Percentiles rank a stretch among this genome's conserved stretches.
phyloP scores from a whole-genome alignment of 2,797 vertebrate genomes.

The Caiman crocodilus region DNA sequence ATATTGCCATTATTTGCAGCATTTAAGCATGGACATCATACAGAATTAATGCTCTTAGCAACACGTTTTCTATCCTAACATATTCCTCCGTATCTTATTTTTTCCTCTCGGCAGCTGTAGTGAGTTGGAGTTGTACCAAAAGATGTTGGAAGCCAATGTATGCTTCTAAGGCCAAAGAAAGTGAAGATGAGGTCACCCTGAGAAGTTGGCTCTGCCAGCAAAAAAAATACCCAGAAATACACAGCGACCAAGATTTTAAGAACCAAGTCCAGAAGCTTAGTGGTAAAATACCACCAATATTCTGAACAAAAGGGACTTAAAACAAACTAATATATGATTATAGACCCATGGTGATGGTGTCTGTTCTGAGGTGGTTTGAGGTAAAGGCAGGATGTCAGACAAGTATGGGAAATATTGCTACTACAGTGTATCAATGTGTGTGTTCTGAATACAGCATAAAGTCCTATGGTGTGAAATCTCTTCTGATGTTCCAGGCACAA shows the following conservation, averaged over 20 bases:
- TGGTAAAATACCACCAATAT: neutral
- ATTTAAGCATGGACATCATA: neutral
- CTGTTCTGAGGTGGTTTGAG: neutral
- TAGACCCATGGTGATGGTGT: neutral
- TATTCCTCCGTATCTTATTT: neutral
- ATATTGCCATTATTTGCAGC: neutral
- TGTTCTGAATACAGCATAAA: neutral
- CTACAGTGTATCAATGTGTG: rapidly evolving
- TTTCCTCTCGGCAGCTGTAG: neutral
- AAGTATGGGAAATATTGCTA: neutral
- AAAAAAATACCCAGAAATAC: neutral
- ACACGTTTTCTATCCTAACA: neutral
- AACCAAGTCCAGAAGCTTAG: neutral
- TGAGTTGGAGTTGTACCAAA: neutral
- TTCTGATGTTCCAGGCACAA: neutral
- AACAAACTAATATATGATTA: neutral
- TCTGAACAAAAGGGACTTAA: neutral
- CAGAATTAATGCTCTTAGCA: neutral
- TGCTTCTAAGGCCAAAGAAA: neutral
- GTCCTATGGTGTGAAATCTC: neutral
- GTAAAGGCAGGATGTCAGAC: neutral
- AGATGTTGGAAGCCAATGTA: neutral
- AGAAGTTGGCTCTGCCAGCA: neutral
- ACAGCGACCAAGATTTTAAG: neutral
- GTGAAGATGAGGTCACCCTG: neutral